phyloP scores from a whole-genome alignment of 2,888 invertebrate genomes.

The Monoplex corrugatus region DNA sequence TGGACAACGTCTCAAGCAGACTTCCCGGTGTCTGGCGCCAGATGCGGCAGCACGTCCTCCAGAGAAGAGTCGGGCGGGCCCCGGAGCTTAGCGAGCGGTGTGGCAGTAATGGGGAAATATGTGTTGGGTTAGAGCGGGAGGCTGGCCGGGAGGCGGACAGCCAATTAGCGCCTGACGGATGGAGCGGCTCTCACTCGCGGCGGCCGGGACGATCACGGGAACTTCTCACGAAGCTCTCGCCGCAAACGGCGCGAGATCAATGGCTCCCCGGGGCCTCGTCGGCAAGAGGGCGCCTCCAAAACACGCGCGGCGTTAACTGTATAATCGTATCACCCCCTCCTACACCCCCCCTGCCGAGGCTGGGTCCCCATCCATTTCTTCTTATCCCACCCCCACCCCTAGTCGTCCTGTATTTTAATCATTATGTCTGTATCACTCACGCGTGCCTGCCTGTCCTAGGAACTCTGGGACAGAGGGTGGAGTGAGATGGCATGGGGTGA shows the following conservation, averaged over 20 bases:
- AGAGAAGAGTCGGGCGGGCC: neutral
- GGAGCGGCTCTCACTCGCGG: constrained; percentile 9
- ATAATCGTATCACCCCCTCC: neutral
- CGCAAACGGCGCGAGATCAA: constrained; percentile 6
- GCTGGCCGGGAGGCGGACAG: constrained; percentile 42
- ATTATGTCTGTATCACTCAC: constrained; percentile 12
- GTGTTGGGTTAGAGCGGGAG: constrained; percentile 48
- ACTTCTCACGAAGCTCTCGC: constrained; percentile 1
- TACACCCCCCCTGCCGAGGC: neutral
- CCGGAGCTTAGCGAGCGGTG: constrained; percentile 18
- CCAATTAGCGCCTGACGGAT: constrained; percentile 45
- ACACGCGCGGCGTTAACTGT: constrained; percentile 31
- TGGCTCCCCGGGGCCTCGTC: constrained; percentile 22
- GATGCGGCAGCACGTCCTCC: neutral
- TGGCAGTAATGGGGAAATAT: constrained; percentile 49
- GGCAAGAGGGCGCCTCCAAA: constrained; percentile 6
- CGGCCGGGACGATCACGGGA: neutral
- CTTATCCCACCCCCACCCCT: no score
- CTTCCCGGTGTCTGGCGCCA: neutral
- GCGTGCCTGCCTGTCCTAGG: neutral
- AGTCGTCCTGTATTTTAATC: constrained; percentile 39
- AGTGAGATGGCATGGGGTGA: neutral
- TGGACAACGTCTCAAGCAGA: neutral
- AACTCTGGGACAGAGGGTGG: neutral
- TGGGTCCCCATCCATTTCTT: no score